Evolutionary conservation across 2,888 invertebrate genomes (phyloP), one percentile per base, ranked within the genome.

Genomic region (Pantelozetes paolii): DNA sequence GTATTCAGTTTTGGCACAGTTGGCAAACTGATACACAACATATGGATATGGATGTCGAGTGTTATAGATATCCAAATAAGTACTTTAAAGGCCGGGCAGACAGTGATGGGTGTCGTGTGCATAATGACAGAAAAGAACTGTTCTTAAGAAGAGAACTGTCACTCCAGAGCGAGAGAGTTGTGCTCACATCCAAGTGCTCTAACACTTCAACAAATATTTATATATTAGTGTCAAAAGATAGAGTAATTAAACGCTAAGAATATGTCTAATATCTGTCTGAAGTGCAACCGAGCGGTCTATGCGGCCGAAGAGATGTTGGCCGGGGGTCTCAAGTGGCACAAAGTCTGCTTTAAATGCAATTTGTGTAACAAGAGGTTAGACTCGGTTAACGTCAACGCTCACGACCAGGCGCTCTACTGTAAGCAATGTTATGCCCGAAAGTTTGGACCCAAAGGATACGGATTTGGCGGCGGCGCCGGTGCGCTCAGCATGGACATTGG

Each of bases 361-460:
- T 92, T 95, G 82, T 97, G 97, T 84, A 90, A 89, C 80, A 94
- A 94, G 84, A 91, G 94, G 77, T 86, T 98, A 80, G 97, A 97
- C 82, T 96, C 95, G 71, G 94, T 94, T 82, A 94, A 91, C 80
- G 94, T 94, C 79, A 95, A 96, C 81, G 93, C 92, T 67, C 96
- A 96, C 72, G 92, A 95, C 80, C 88, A 88, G 77, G 92, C 94
- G 79, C 90, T 97, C 77, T 97, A 93, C 84, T 97, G 97, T 85
- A 95, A 93, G 84, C 81, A 82, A 74, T 98, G 97, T 84, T 96
- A 98, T 83, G 95, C 95, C 81, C 94, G 95, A 85, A 95, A 93
- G 84, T 96, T 91, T 90, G 97, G 96, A 80, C 96, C 96, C 72
- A 96, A 77, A 75, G 94, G 94, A 76, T 95, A 94, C 82, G 95